Evolutionary conservation across 2,888 invertebrate genomes (phyloP).

Genomic region (Caenorhabditis sulstoni): DNA sequence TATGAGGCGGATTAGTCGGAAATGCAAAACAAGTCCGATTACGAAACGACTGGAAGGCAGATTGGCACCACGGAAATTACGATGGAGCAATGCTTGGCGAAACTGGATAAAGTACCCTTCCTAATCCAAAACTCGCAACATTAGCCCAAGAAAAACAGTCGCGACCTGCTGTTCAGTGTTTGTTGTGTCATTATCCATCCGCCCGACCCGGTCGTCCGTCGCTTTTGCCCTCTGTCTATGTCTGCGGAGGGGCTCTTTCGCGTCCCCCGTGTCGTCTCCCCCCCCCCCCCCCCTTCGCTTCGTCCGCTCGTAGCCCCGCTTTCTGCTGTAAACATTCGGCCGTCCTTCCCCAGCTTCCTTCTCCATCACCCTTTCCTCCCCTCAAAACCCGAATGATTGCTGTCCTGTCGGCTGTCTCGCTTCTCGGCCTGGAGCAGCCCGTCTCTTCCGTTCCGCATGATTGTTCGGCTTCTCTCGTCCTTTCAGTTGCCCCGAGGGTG

Average conservation of each 20-base stretch:
- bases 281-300: not conserved
- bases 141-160: too few species aligned
- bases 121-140: too few species aligned
- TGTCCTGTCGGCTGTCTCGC: not conserved
- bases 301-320: not conserved
- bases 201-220: slow-evolving; percentile 24
- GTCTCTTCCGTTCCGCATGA: too few species aligned
- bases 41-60: too few species aligned
- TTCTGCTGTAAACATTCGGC: slow-evolving; percentile 1
- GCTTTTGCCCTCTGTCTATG: slow-evolving; percentile 10
- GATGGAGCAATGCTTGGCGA: too few species aligned
- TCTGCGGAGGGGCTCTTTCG: slow-evolving; percentile 27
- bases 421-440: too few species aligned
- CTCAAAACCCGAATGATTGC: too few species aligned
- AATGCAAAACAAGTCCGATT: too few species aligned
- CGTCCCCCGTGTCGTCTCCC: slow-evolving; percentile 22
- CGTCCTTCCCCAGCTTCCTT: not conserved
- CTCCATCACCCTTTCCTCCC: not conserved
- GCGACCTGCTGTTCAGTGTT: too few species aligned
- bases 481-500: not conserved
- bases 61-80: too few species aligned
- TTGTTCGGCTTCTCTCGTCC: slow-evolving; percentile 3
- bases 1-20: not conserved
- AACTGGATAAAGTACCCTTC: too few species aligned
- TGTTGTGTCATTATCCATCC: slow-evolving; percentile 3